Evolutionary conservation across 2,797 vertebrate genomes (phyloP).

Genomic region (Mus minutoides): DNA sequence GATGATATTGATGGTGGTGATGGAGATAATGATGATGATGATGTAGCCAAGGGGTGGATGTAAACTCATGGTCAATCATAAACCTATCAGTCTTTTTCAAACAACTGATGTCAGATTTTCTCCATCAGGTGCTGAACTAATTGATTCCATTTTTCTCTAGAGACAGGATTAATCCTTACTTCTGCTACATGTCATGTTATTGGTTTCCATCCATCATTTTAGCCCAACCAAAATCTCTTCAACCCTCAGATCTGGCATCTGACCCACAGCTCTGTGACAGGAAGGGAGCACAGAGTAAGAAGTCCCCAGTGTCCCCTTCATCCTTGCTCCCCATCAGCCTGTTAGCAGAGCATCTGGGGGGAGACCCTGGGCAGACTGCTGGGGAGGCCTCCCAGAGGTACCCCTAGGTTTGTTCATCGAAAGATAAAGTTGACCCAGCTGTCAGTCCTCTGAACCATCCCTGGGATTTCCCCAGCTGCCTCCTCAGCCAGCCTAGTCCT

Average conservation of each 20-base stretch:
- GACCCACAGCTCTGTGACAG: neutral
- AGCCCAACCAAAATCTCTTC: slow-evolving; percentile 46
- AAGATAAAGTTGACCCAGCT: neutral
- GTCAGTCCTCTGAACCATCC: rapidly evolving
- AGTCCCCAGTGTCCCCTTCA: neutral
- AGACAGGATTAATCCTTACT: slow-evolving; percentile 26
- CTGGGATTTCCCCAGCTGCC: neutral
- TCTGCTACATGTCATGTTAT: slow-evolving; percentile 43
- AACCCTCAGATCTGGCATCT: slow-evolving; percentile 37
- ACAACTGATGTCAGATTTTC: neutral
- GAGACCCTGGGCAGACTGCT: rapidly evolving
- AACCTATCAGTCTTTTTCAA: slow-evolving; percentile 15
- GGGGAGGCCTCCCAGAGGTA: neutral
- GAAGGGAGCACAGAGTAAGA: neutral
- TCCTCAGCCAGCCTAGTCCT: neutral
- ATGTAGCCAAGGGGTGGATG: neutral
- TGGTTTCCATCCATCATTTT: slow-evolving; percentile 56
- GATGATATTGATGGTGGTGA: neutral
- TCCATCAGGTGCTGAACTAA: neutral
- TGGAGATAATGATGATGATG: neutral
- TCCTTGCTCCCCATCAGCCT: neutral
- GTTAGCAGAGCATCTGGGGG: neutral
- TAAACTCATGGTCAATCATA: neutral
- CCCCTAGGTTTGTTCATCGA: neutral
- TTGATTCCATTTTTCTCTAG: neutral